A percentile compares a stretch with the other conserved stretches of the same genome.
Evolutionary conservation across 2,888 invertebrate species (phyloP).

Genomic region (Drosophila atripex): DNA sequence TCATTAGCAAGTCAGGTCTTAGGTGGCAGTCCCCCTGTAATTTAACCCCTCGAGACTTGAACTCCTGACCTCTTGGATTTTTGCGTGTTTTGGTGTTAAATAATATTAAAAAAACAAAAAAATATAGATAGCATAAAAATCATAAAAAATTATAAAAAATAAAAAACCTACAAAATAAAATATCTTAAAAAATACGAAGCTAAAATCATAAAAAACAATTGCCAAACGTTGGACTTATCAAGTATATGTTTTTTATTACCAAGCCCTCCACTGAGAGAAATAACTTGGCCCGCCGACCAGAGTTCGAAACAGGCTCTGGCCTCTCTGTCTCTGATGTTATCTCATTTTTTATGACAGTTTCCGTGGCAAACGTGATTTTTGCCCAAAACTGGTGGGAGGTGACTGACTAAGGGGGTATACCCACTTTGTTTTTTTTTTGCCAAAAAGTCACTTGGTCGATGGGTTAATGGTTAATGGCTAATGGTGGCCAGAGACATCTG

Average conservation of each 20-base stretch:
- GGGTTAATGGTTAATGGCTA: slow-evolving; percentile 9
- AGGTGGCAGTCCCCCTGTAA: too few relatives aligned
- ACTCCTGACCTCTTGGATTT: slow-evolving; percentile 9
- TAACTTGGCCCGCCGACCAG: too few relatives aligned
- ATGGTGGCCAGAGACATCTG: slow-evolving; percentile 15
- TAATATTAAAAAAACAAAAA: slow-evolving; percentile 37
- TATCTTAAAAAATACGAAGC: too few relatives aligned
- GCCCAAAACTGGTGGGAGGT: slow-evolving; percentile 2
- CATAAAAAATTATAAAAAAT: too few relatives aligned
- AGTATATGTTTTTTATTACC: slow-evolving; percentile 56
- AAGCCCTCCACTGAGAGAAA: slow-evolving; percentile 15
- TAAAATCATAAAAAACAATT: slow-evolving; percentile 19
- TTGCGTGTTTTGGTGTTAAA: slow-evolving; percentile 32
- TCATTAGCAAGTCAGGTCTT: too few relatives aligned
- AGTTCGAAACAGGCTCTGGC: too few relatives aligned
- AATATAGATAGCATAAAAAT: too few relatives aligned
- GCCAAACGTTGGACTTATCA: slow-evolving; percentile 20
- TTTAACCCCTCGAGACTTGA: not conserved
- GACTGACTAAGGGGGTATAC: not conserved
- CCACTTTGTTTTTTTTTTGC: slow-evolving; percentile 11
- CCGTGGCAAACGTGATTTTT: slow-evolving; percentile 36
- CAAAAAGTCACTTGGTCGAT: slow-evolving; percentile 28
- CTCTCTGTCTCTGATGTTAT: slow-evolving; percentile 5
- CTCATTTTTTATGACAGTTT: slow-evolving; percentile 33
- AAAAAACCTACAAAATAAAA: too few relatives aligned